Base-by-base conservation (phyloP, 2,888 invertebrate species). In the Rhaphigaster nebulosa region DNA sequence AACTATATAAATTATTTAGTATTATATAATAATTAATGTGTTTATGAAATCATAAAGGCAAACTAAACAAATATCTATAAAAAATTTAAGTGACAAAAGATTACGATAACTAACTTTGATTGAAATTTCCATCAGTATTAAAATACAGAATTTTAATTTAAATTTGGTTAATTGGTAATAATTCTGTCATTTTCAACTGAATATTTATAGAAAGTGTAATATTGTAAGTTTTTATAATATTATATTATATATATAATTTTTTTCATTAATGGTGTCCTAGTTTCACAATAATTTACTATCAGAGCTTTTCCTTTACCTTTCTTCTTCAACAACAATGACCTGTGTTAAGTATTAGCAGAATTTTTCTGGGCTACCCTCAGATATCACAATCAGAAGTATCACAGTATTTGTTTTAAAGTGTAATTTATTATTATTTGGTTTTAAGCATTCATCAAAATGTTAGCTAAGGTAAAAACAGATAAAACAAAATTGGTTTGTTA, bases 401-500 rank as follows among this genome's bases (percentile, higher is more conserved):
- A 56, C 26, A 26, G 56, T 26, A 56, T 56, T n/a, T 18, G 8
- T 38, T 29, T 34, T 0, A 8, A 76, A 76, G 1, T 38, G 0
- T 23, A 38, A 76, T 10, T 29, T 65, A 29, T 29, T 34, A 34
- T 5, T 70, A 38, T 20, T 34, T 34, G 23, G 10, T 23, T 2
- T 6, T 3, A 29, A 38, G 38, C 20, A 76, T 76, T 20, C 20
- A 76, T 20, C 34, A 34, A 76, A 34, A 38, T 38, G 20, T 76
- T 38, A 20, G 38, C 18, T n/a, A 76, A 34, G 65, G 34, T 76
- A 76, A 84, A 45, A 1, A 76, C 5, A 38, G 1, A 45, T 18
- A 84, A 26, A 84, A 84, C 13, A 84, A 45, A 15, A 84, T 23
- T 84, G 41, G 84, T 45, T 84, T 84, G 84, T 84, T 84, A 84